Percentiles rank a stretch among this genome's conserved stretches.
Evolutionary conservation across 2,888 invertebrate species (phyloP).

Genomic region (Limnephilus marmoratus): DNA sequence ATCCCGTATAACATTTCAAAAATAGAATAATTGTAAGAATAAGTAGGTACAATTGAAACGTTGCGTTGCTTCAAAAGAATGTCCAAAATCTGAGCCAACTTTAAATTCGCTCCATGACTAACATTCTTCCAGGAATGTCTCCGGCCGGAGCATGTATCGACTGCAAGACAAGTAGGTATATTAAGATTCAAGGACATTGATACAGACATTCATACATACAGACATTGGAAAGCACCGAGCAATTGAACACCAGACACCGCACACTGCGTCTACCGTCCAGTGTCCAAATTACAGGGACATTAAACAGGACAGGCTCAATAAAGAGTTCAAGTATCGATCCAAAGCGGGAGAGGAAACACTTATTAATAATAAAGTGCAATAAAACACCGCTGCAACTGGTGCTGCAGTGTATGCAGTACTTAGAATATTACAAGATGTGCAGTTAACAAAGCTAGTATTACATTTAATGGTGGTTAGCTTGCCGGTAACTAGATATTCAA

Average conservation of each 20-base stretch:
- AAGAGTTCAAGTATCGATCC: conserved; percentile 19
- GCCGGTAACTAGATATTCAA: not conserved
- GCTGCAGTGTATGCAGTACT: not conserved
- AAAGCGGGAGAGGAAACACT: not conserved
- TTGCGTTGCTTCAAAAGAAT: not conserved
- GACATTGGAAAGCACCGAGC: not conserved
- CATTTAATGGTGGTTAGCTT: not conserved
- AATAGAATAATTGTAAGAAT: not conserved
- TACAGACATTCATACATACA: not conserved
- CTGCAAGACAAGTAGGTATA: not conserved
- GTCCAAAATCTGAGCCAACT: not conserved
- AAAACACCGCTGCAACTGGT: not conserved
- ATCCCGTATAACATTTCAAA: too few relatives aligned
- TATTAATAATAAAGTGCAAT: conserved; percentile 18
- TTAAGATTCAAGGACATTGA: not conserved
- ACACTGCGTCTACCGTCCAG: not conserved
- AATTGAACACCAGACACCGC: not conserved
- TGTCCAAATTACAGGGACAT: not conserved
- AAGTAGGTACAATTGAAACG: not conserved
- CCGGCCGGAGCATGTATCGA: not conserved
- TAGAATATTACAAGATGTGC: not conserved
- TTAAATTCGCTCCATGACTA: not conserved
- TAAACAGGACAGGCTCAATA: conserved; percentile 26
- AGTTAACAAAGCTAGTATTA: not conserved
- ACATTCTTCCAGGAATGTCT: not conserved